Percentiles rank a stretch among this genome's conserved stretches.
phyloP scores from a whole-genome alignment of 64 coral and sea anemone genomes.

The Stichodactyla mertensii region DNA sequence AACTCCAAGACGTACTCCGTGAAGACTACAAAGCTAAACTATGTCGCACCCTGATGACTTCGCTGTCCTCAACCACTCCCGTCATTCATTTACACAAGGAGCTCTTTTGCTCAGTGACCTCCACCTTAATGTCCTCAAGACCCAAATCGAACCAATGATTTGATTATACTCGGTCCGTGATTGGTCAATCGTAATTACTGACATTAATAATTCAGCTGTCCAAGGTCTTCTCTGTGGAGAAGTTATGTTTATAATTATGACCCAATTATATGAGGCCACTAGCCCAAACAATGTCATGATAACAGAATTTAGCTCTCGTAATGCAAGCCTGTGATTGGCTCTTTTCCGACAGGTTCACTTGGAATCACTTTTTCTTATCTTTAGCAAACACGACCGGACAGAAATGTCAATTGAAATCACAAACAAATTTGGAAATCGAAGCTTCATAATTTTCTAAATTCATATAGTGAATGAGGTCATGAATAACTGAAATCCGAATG shows the following conservation, averaged over 20 bases:
- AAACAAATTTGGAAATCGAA: background rate
- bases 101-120: constrained; percentile 6
- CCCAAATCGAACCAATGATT: constrained; percentile 49
- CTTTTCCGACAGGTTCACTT: background rate
- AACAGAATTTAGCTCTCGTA: background rate
- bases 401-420: background rate
- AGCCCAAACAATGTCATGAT: background rate
- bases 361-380: constrained; percentile 1
- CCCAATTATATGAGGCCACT: background rate
- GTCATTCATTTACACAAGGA: background rate
- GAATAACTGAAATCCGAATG: background rate
- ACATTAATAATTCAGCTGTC: background rate
- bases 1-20: background rate
- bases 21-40: background rate
- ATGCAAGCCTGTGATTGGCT: background rate
- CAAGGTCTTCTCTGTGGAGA: background rate
- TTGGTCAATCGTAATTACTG: constrained; percentile 21
- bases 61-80: background rate
- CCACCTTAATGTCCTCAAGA: constrained; percentile 15
- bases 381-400: background rate
- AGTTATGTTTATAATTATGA: constrained; percentile 14
- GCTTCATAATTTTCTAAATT: background rate
- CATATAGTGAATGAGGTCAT: background rate
- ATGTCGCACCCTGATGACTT: background rate
- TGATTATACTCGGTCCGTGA: background rate